phyloP scores from a whole-genome alignment of 2,113 vertebrate genomes.

The Nestor notabilis region DNA sequence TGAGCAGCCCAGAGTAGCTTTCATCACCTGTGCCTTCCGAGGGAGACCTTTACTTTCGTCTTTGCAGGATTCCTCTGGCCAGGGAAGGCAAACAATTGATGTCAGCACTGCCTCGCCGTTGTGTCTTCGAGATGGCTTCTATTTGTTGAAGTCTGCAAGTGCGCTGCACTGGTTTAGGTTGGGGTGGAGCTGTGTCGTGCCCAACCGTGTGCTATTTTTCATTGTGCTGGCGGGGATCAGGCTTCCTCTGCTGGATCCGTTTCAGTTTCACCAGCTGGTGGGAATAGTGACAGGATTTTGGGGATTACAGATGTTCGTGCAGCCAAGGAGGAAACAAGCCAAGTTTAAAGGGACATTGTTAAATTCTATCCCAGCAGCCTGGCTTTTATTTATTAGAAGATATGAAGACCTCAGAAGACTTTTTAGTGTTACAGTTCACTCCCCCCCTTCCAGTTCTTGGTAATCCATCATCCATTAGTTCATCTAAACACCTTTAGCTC shows the following conservation, averaged over 20 bases:
- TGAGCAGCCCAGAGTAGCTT: background rate
- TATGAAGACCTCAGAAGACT: background rate
- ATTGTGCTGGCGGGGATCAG: background rate
- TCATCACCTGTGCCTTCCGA: background rate
- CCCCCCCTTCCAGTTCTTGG: background rate
- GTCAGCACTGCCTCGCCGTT: background rate
- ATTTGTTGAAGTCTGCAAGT: background rate
- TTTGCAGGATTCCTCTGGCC: background rate
- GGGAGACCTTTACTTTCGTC: background rate
- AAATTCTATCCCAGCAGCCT: background rate
- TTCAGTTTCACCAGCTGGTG: constrained; percentile 26
- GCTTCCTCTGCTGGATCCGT: background rate
- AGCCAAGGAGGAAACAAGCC: background rate
- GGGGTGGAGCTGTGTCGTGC: background rate
- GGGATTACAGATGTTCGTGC: constrained; percentile 20
- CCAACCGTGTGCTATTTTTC: background rate
- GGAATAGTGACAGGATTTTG: constrained; percentile 10
- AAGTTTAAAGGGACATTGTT: background rate
- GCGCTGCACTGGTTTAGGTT: background rate
- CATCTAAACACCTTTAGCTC: background rate
- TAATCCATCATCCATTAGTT: background rate
- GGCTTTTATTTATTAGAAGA: background rate
- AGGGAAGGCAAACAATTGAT: background rate
- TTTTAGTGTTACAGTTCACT: background rate
- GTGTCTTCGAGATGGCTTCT: background rate